Conservation (phyloP, 2,113 vertebrate species). For the Serilophus lunatus region DNA sequence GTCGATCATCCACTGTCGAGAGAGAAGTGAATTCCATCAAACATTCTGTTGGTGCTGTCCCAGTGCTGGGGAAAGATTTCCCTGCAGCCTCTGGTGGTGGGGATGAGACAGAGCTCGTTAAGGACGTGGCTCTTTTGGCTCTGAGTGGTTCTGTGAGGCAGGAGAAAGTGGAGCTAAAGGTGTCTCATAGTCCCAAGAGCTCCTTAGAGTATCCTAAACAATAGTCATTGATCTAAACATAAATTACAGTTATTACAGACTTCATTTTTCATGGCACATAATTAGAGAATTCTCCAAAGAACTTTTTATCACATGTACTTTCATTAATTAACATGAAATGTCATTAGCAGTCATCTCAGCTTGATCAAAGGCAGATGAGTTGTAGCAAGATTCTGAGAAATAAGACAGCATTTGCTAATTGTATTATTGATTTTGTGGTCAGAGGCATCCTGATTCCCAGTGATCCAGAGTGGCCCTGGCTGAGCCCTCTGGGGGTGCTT, state of each 20-base stretch:
- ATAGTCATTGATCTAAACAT: neutral
- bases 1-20: neutral
- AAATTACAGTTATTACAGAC: neutral
- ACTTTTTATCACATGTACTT: conserved; percentile 41
- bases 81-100: neutral
- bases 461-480: conserved; percentile 16
- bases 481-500: conserved; percentile 60
- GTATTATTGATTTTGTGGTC: conserved; percentile 76
- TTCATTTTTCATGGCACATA: conserved; percentile 2
- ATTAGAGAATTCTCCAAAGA: conserved; percentile 59
- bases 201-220: neutral
- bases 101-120: neutral
- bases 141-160: neutral
- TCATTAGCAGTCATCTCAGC: conserved; percentile 67
- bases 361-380: conserved; percentile 79
- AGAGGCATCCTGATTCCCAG: conserved; percentile 74
- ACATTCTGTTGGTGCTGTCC: neutral
- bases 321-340: conserved; percentile 74
- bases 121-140: neutral
- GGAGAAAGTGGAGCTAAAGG: neutral
- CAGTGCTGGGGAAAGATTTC: neutral
- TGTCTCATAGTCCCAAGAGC: neutral
- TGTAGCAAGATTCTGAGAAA: conserved; percentile 78
- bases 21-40: neutral
- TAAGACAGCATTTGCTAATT: conserved; percentile 77